Conservation (phyloP, 2,797 vertebrate species). For the Karalla daura region DNA sequence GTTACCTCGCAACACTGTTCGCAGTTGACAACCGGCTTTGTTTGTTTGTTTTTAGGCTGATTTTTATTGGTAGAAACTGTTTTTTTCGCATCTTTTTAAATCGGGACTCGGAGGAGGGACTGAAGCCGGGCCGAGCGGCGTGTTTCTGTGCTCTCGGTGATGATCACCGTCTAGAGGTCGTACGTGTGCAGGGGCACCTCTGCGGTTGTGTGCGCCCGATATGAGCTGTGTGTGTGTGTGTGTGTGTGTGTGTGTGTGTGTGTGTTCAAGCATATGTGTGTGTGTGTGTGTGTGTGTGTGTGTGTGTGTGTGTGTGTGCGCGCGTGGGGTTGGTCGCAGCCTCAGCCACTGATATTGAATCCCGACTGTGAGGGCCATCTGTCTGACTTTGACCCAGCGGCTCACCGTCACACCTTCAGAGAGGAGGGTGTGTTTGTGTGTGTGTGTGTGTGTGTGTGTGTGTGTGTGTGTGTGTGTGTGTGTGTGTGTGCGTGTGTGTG, state of each 20-base stretch:
- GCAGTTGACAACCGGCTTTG: too few relatives aligned
- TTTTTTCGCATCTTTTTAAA: neutral
- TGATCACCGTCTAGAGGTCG: slow-evolving; percentile 65
- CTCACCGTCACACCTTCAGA: slow-evolving; percentile 71
- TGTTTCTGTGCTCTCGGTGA: neutral
- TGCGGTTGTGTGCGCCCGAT: slow-evolving; percentile 16
- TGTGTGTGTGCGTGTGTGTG: neutral
- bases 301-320: slow-evolving; percentile 27
- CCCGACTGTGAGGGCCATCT: slow-evolving; percentile 79
- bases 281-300: slow-evolving; percentile 26
- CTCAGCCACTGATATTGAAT: slow-evolving; percentile 67
- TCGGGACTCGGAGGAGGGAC: neutral
- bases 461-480: slow-evolving; percentile 6
- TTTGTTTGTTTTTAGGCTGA: neutral
- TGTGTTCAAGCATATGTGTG: slow-evolving; percentile 25
- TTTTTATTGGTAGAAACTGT: neutral
- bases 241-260: slow-evolving; percentile 21
- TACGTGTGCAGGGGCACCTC: slow-evolving; percentile 14
- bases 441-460: slow-evolving; percentile 11
- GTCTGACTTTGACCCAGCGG: slow-evolving; percentile 77
- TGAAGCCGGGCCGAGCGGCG: neutral
- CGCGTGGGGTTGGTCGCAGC: slow-evolving; percentile 27
- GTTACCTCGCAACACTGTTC: too few relatives aligned
- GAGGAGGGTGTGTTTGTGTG: slow-evolving; percentile 24
- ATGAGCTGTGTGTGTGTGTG: slow-evolving; percentile 14